Evolutionary conservation across 2,113 vertebrate genomes (phyloP), one percentile per base, ranked within the genome.

Genomic region (Larimichthys polyactis): DNA sequence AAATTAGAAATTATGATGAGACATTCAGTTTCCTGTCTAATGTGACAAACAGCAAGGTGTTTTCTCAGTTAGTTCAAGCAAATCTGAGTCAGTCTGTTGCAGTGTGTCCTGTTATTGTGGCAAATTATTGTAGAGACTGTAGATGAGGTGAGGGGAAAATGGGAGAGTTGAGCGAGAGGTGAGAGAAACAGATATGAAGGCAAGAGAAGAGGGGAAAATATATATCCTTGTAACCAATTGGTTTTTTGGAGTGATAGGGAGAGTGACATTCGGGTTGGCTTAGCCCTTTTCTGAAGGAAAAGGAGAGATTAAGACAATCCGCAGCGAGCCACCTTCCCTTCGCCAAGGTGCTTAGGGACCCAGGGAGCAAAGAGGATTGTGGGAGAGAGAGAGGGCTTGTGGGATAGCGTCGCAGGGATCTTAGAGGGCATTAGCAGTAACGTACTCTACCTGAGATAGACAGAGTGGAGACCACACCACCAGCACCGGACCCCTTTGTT

Each of bases 331-430:
- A 94, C 89, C 94, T 93, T 92, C 81, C 89, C 91, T 95, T 89
- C 88, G 82, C 90, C 87, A 85, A 95, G 93, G 94, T 94, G 91
- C 95, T 97, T 96, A 96, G 93, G 92, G 88, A 94, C 87, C 94
- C 86, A 89, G 66, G 83, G 95, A 96, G 95, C 93, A 96, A 94
- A 95, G 94, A 95, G 92, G 96, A 96, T 96, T 94, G 93, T 79
- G 85, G 86, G 79, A 80, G 78, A 89, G 88, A 89, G 88, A 81
- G 81, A 78, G 81, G 87, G 87, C 83, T 86, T 81, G 83, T 90
- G 87, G 91, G 87, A 89, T 78, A 78, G 85, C 63, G 84, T 87
- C 1, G 80, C 62, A 48, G 83, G 83, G 86, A 89, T 92, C 92
- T 91, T 76, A 90, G 85, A 90, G 90, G 87, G 91, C 87, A 90